Percentiles rank a stretch among this genome's conserved stretches.
phyloP scores from a whole-genome alignment of 2,888 invertebrate genomes.

The Thumatha senex region DNA sequence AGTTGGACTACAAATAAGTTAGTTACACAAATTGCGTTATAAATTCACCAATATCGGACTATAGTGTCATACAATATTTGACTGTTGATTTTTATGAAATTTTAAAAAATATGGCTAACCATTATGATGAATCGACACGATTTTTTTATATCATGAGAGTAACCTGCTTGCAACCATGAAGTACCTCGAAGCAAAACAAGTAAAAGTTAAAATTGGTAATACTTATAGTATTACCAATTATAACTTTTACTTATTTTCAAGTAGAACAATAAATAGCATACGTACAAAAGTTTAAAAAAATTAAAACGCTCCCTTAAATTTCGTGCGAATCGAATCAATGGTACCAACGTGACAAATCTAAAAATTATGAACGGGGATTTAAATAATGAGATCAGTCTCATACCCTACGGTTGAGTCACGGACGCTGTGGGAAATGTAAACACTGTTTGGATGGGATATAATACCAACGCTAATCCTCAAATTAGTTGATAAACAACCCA shows the following conservation, averaged over 20 bases:
- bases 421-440: constrained; percentile 78
- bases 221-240: no score
- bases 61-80: background rate
- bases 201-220: no score
- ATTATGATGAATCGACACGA: no score
- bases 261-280: no score
- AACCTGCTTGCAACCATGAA: no score
- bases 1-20: constrained; percentile 7
- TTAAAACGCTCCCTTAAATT: constrained; percentile 26
- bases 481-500: constrained; percentile 65
- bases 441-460: constrained; percentile 57
- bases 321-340: constrained; percentile 58
- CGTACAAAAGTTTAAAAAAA: constrained; percentile 9
- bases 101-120: no score
- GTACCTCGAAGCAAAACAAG: no score
- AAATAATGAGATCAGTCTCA: constrained; percentile 67
- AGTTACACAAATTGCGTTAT: background rate
- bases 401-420: constrained; percentile 51
- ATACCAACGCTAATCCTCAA: constrained; percentile 64
- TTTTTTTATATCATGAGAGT: no score
- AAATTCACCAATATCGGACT: no score
- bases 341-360: constrained; percentile 63
- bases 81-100: background rate
- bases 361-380: constrained; percentile 72
- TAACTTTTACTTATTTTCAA: background rate